Base-by-base conservation (phyloP, 2,797 vertebrate genomes). In the Mionectes olivaceus region DNA sequence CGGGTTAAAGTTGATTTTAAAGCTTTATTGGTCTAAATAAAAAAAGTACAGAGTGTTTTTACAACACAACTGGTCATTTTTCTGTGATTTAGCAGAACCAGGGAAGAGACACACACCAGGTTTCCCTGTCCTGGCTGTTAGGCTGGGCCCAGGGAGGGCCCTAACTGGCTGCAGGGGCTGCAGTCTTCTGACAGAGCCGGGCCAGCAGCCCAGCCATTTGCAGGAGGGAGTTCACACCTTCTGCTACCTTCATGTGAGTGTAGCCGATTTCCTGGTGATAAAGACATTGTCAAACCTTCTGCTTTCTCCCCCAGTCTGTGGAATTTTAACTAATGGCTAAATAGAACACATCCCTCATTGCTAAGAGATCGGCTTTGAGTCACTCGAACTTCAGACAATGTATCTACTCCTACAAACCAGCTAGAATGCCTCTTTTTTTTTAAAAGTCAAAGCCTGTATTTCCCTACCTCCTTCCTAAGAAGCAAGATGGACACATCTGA, bases 131-230 rank as follows among this genome's bases (percentile, higher is more conserved):
- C 32, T 44, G 27, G 67, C 53, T 28, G 2, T 1, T 1, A 7
- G 39, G 49, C 17, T 37, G 46, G 10, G 37, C 70, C 39, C 1
- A 0, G 8, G 5, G 23, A 27, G 5, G 5, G 19, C 9, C 24
- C 23, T 97, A 99, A 77, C 97, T 98, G 61, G 98, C 97, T 73
- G 97, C 97, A 2, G 98, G 98, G 74, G 98, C 98, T n/a, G 98
- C 97, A 0, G 99, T 99, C 97, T 99, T 99, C 94, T 98, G 98
- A 94, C 99, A 99, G 23, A 99, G 98, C 41, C 99, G 97, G 50
- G 98, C 99, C 92, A 99, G 97, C 67, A 99, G 98, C 27, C 99
- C 99, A 2, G 99, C 99, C 99, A 99, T 99, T 95, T 99, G 99
- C 80, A 99, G 97, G 18, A 99, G 98, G 0, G 99, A 99, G 98